These are phyloP conservation scores for Neopipo cinnamomea DNA, from an alignment of 2,113 vertebrate species.

Conservation along the genomic window DNA sequence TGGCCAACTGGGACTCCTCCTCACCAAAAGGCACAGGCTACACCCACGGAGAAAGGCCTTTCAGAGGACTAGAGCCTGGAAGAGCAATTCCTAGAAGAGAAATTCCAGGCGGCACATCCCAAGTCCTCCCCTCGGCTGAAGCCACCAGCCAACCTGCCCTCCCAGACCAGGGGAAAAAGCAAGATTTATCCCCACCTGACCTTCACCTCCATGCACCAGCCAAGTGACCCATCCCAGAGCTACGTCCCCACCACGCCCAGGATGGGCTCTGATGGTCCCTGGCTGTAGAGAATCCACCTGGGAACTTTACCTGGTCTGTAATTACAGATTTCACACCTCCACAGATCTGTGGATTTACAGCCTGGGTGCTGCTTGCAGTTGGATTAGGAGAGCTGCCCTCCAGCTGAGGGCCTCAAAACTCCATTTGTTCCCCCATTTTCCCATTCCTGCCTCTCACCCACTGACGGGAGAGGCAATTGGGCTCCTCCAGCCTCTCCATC, in stretches of 20 bases:
- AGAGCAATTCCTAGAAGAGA: neutral
- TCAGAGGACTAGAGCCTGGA: neutral
- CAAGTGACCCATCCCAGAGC: neutral
- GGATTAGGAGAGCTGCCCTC: neutral
- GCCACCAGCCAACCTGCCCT: neutral
- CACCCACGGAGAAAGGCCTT: neutral
- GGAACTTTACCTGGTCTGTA: neutral
- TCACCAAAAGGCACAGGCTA: neutral
- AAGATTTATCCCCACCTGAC: neutral
- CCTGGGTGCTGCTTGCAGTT: neutral
- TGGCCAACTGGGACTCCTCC: neutral
- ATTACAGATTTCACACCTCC: neutral
- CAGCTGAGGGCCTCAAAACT: neutral
- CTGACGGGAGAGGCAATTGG: accelerated
- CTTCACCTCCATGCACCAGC: neutral
- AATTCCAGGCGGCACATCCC: neutral
- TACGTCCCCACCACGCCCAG: accelerated
- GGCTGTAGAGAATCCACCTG: neutral
- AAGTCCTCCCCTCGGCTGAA: neutral
- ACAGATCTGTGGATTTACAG: accelerated
- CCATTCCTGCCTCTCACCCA: neutral
- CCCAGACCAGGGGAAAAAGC: neutral
- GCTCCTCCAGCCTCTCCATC: neutral
- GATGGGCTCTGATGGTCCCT: neutral
- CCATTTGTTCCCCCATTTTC: neutral